A percentile compares a stretch with the other conserved stretches of the same genome.
These are phyloP conservation scores for Chrysemys picta DNA, from an alignment of 2,113 vertebrate species.

Conservation along the genomic window DNA sequence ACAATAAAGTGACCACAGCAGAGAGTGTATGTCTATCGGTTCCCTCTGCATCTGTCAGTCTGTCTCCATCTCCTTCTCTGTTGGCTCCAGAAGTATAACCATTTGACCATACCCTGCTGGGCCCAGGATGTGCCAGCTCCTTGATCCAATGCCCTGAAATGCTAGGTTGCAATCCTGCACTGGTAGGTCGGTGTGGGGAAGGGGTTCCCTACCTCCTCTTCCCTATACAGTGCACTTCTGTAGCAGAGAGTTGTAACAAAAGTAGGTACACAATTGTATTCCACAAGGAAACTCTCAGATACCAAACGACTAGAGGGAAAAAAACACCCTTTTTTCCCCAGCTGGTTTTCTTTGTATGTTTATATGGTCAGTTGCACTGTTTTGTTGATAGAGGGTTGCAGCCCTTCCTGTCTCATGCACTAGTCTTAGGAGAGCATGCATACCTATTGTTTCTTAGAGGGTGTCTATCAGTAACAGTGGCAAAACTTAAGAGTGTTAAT, in stretches of 20 bases:
- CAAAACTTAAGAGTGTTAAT: neutral
- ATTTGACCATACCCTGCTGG: too few relatives aligned
- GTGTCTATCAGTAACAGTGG: neutral
- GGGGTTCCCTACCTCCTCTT: neutral
- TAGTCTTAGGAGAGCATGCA: neutral
- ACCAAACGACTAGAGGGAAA: neutral
- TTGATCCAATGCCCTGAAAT: neutral
- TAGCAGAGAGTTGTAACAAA: neutral
- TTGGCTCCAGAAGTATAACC: too few relatives aligned
- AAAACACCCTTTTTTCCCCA: too few relatives aligned
- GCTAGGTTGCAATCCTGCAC: neutral
- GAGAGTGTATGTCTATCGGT: neutral
- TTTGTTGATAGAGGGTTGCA: neutral
- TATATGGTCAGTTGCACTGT: neutral
- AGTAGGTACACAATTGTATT: too few relatives aligned
- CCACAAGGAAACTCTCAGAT: neutral
- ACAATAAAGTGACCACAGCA: neutral
- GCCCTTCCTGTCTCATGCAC: neutral
- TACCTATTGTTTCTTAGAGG: neutral
- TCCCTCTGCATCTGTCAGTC: too few relatives aligned
- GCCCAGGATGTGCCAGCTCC: too few relatives aligned
- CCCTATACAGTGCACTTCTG: neutral
- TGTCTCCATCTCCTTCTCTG: too few relatives aligned
- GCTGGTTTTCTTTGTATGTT: neutral
- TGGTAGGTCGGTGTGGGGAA: neutral